Base-by-base conservation (phyloP, 1,140 invertebrate species). In the Marisa cornuarietis region DNA sequence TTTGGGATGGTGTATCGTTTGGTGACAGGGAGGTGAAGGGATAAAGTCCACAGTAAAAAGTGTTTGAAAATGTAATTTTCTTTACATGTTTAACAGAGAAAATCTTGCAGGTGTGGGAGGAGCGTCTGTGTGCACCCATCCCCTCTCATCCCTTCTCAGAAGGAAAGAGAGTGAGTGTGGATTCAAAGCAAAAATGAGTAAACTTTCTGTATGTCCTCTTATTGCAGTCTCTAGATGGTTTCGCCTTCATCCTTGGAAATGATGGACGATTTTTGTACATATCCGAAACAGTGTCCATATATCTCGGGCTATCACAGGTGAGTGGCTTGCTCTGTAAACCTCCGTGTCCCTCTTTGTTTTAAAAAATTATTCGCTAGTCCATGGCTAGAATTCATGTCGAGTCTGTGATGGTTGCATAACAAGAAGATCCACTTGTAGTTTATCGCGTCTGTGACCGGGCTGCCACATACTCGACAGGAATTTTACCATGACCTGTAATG, bases 241-340 rank as follows among this genome's bases (percentile, higher is more conserved):
- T 99, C 92, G 97, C 96, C 82, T 95, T 99, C 91, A 95, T 96
- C 24, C 94, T 99, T 69, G 96, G 96, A 61, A 95, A 96, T 85
- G 97, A 99, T 92, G 98, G 97, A 82, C 93, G 97, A 88, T 99
- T 99, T 92, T 94, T 99, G 87, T 99, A 99, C 93, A 98, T 99
- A 93, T 99, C 97, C 83, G 97, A 99, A 93, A 99, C 97, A 83
- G 97, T 99, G 86, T 99, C 97, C 88, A 99, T 99, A 91, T 99
- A 99, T 93, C 94, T 99, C 90, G 98, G 98, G 86, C 94, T 99
- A 89, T 99, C 97, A 92, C 98, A 99, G 95, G 97, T 98, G 92
- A 95, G 85, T 77, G 65, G 22, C 13, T 24, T 61, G n/a, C 61
- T 26, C 72, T 79, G 68, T 79, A 5, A 18, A 22, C 42, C 69